phyloP scores from a whole-genome alignment of 2,888 invertebrate genomes.

The Ormyrus labotus region DNA sequence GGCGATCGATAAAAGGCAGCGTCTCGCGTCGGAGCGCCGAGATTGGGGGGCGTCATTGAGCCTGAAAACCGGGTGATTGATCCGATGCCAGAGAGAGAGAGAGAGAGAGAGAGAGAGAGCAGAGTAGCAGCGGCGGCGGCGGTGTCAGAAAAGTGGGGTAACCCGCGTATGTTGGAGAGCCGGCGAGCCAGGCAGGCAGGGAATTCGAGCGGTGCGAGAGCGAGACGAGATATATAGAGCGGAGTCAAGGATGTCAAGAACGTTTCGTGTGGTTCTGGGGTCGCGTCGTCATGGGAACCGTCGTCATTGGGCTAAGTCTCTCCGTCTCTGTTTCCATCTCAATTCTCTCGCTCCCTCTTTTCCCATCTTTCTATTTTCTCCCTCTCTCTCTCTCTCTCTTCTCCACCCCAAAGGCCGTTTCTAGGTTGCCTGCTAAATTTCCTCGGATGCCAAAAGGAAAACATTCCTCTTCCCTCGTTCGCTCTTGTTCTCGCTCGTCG shows the following conservation, averaged over 20 bases:
- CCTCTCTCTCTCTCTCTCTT: slow-evolving; percentile 15
- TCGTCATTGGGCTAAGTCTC: slow-evolving; percentile 69
- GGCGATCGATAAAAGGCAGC: slow-evolving; percentile 19
- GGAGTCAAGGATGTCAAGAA: slow-evolving; percentile 70
- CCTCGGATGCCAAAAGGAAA: slow-evolving; percentile 39
- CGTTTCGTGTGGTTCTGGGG: slow-evolving; percentile 70
- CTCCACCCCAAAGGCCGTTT: background rate
- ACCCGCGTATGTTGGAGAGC: slow-evolving; percentile 22
- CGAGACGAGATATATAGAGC: slow-evolving; percentile 54
- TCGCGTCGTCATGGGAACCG: slow-evolving; percentile 74
- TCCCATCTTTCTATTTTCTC: slow-evolving; percentile 56
- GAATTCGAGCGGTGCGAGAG: slow-evolving; percentile 17
- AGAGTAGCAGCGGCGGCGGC: background rate
- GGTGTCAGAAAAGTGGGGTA: slow-evolving; percentile 44
- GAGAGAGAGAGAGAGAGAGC: too few relatives aligned
- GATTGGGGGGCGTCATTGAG: slow-evolving; percentile 36
- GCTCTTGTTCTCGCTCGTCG: background rate
- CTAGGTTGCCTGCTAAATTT: slow-evolving; percentile 44
- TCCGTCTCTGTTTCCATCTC: slow-evolving; percentile 42
- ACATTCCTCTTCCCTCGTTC: slow-evolving; percentile 22
- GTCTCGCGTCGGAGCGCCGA: background rate
- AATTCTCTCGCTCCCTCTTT: slow-evolving; percentile 22
- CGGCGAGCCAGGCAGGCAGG: background rate
- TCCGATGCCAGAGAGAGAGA: slow-evolving; percentile 31
- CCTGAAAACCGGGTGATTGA: slow-evolving; percentile 51